phyloP scores from a whole-genome alignment of 2,888 invertebrate genomes.

The Eupelmus urozonus region DNA sequence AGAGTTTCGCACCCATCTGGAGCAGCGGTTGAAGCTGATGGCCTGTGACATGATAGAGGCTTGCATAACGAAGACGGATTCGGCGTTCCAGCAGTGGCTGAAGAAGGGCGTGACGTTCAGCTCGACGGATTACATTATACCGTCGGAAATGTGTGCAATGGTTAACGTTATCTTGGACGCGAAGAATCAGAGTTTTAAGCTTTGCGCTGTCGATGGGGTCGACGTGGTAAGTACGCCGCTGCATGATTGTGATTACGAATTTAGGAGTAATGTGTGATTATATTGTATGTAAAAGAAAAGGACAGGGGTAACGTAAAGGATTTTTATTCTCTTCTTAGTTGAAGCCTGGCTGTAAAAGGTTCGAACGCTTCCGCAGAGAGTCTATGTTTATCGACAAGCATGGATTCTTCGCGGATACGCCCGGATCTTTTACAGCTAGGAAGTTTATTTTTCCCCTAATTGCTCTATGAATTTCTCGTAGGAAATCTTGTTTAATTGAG shows the following conservation, averaged over 20 bases:
- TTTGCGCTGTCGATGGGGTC: conserved; percentile 96
- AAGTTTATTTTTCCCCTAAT: conserved; percentile 5
- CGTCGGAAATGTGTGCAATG: conserved; percentile 99
- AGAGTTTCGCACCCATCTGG: conserved; percentile 96
- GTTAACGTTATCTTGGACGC: conserved; percentile 99
- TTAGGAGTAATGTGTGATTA: conserved; percentile 21
- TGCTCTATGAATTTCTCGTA: conserved; percentile 32
- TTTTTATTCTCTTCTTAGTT: conserved; percentile 55
- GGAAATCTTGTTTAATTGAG: conserved; percentile 21
- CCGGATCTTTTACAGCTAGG: conserved; percentile 42
- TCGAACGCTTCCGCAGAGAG: conserved; percentile 38
- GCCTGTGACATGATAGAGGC: conserved; percentile 99
- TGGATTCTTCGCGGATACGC: conserved; percentile 32
- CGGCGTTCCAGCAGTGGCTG: conserved; percentile 91
- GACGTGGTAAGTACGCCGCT: conserved; percentile 87
- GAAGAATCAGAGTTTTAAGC: conserved; percentile 96
- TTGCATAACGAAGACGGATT: conserved; percentile 93
- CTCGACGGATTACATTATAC: conserved; percentile 98
- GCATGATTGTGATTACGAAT: conserved; percentile 11
- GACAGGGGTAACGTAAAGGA: conserved; percentile 58
- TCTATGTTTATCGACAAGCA: background rate
- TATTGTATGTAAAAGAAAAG: conserved; percentile 33
- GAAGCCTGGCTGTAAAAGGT: conserved; percentile 53
- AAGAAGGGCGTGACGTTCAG: conserved; percentile 90
- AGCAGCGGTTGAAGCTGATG: conserved; percentile 97